Conservation (phyloP, 2,797 vertebrate genomes). For the Tenualosa ilisha region DNA sequence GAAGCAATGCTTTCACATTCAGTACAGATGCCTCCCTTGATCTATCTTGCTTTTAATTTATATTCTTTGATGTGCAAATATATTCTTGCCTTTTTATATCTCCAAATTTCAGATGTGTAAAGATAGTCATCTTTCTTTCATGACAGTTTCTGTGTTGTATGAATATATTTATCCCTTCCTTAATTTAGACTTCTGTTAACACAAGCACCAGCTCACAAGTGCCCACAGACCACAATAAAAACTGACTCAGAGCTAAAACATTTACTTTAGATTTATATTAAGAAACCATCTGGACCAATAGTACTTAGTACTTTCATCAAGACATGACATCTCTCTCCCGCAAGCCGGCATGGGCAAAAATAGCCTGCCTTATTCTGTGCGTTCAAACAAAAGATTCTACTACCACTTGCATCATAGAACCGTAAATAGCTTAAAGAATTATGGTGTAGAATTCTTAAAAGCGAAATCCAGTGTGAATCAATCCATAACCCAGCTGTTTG, state of each 20-base stretch:
- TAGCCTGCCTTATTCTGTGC: neutral
- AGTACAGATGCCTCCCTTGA: neutral
- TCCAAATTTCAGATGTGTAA: neutral
- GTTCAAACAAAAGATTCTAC: neutral
- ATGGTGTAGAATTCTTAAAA: too few relatives aligned
- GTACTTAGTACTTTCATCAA: neutral
- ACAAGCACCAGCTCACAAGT: neutral
- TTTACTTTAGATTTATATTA: neutral
- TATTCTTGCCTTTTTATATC: neutral
- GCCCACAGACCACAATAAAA: neutral
- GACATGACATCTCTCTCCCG: neutral
- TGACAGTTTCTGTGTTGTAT: constrained; percentile 2
- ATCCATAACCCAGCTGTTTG: too few relatives aligned
- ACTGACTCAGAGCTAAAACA: neutral
- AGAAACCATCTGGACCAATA: neutral
- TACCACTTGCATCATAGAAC: neutral
- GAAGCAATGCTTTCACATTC: neutral
- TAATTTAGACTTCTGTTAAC: constrained; percentile 6
- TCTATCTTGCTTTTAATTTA: constrained; percentile 16
- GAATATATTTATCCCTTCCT: neutral
- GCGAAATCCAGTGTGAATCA: too few relatives aligned
- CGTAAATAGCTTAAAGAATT: neutral
- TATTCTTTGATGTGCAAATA: constrained; percentile 22
- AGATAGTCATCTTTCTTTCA: neutral
- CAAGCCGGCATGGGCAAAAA: neutral